Conservation (phyloP, 2,113 vertebrate species). For the Astur gentilis region DNA sequence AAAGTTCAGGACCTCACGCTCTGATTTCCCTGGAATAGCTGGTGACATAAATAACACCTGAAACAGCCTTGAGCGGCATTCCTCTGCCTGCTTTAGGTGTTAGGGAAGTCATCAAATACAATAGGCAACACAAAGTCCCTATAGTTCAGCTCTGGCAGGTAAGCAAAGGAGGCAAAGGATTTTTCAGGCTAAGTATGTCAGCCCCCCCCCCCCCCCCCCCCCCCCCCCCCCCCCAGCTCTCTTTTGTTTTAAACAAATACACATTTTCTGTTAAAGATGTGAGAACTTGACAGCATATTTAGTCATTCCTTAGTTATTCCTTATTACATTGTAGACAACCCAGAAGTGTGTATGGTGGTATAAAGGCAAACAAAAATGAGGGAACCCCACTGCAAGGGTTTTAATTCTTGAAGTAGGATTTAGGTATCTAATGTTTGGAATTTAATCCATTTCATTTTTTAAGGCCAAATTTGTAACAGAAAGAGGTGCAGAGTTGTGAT, state of each 20-base stretch:
- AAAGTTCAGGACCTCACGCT: neutral
- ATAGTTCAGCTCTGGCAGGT: neutral
- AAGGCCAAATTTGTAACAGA: neutral
- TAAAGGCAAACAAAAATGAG: neutral
- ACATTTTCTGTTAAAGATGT: neutral
- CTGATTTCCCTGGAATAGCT: slow-evolving; percentile 4
- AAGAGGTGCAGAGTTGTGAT: neutral
- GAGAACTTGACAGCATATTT: neutral
- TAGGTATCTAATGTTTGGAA: neutral
- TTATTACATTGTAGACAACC: neutral
- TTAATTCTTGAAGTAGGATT: neutral
- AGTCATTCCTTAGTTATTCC: neutral
- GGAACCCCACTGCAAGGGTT: neutral
- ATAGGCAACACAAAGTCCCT: neutral
- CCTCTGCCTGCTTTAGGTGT: neutral
- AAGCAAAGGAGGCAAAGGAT: neutral
- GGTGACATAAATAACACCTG: slow-evolving; percentile 30
- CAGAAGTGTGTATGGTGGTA: neutral
- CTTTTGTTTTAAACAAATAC: neutral
- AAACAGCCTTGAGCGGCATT: neutral
- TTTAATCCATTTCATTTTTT: neutral
- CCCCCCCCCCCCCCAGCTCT: too few relatives aligned
- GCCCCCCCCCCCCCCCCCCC: too few relatives aligned
- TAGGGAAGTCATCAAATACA: neutral
- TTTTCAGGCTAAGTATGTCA: neutral